Evolutionary conservation across 2,113 vertebrate genomes (phyloP).

Genomic region (Fregata magnificens): DNA sequence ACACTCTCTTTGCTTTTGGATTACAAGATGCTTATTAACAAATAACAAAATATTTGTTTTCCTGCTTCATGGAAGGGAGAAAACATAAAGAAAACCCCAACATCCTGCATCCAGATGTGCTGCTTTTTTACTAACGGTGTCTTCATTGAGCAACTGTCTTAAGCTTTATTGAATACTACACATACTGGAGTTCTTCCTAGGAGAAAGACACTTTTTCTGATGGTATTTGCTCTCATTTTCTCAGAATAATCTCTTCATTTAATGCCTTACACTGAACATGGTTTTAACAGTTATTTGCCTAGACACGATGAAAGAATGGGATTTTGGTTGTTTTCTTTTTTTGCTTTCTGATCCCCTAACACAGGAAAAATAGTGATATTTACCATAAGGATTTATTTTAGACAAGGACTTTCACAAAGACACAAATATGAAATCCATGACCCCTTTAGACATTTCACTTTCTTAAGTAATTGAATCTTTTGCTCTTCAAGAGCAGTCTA

Average conservation of each 20-base stretch:
- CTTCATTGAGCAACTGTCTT: background rate
- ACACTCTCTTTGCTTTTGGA: background rate
- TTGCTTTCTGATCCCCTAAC: background rate
- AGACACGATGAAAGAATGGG: background rate
- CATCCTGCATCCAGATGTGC: background rate
- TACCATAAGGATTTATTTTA: background rate
- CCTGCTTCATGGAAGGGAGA: background rate
- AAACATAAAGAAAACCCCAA: background rate
- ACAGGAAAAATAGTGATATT: background rate
- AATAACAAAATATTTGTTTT: background rate
- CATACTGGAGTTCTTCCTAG: background rate
- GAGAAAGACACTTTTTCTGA: background rate
- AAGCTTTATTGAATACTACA: background rate
- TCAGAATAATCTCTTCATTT: background rate
- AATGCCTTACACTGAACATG: background rate
- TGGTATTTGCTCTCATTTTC: background rate
- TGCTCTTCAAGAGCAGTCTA: background rate
- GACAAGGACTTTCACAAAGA: slow-evolving; percentile 1
- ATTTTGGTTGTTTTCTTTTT: background rate
- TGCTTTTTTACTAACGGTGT: background rate
- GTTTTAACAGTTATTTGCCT: background rate
- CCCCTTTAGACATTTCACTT: background rate
- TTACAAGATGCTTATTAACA: background rate
- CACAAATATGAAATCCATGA: background rate
- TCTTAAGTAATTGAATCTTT: slow-evolving; percentile 17